Percentiles rank a stretch among this genome's conserved stretches.
Evolutionary conservation across 2,888 invertebrate species (phyloP).

Genomic region (Drosophila mayaguana): DNA sequence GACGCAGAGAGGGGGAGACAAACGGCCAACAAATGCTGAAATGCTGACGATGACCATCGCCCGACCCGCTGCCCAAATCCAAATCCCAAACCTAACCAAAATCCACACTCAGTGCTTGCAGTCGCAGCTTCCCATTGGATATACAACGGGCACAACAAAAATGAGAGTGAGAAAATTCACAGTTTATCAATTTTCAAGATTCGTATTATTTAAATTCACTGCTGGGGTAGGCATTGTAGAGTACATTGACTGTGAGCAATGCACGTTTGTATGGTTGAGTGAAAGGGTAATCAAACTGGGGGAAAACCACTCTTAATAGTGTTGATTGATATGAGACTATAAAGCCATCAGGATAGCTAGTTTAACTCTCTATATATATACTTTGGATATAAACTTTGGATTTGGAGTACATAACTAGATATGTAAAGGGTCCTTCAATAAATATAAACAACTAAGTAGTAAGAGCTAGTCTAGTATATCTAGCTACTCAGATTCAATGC

Average conservation of each 20-base stretch:
- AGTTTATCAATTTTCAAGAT: conserved; percentile 81
- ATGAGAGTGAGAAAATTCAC: conserved; percentile 82
- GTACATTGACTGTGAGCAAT: not conserved
- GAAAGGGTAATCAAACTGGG: not conserved
- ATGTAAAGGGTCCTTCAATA: no score
- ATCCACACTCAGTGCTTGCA: not conserved
- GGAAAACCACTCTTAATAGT: not conserved
- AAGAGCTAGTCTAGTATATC: no score
- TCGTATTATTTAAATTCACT: conserved; percentile 64
- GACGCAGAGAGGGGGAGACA: not conserved
- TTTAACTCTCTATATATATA: not conserved
- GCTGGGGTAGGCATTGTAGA: not conserved
- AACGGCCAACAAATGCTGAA: conserved; percentile 33
- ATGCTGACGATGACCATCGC: conserved; percentile 71
- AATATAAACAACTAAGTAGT: no score
- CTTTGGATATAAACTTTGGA: no score
- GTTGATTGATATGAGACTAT: no score
- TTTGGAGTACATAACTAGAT: not conserved
- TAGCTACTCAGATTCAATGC: no score
- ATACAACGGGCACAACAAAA: conserved; percentile 52
- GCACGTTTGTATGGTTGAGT: not conserved
- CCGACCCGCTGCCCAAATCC: conserved; percentile 52
- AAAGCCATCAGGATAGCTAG: not conserved
- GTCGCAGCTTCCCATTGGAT: conserved; percentile 47
- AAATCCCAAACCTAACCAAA: conserved; percentile 21